A percentile compares a stretch with the other conserved stretches of the same genome.
Conservation (phyloP, 2,888 invertebrate genomes). For the Drosophila leonis region DNA sequence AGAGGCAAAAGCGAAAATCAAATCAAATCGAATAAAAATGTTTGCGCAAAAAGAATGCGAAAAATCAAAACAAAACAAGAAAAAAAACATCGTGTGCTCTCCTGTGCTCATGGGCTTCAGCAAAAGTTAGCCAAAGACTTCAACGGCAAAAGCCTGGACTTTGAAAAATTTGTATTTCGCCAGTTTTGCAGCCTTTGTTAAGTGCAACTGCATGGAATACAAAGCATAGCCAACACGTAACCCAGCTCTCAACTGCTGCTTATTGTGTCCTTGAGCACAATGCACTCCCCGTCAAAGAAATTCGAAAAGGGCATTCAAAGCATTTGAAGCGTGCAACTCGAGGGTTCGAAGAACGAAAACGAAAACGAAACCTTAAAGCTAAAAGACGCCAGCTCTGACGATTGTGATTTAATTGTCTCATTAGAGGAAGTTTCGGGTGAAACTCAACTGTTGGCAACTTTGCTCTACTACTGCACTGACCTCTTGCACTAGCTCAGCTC, state of each 20-base stretch:
- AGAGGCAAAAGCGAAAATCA: conserved; percentile 27
- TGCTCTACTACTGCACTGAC: conserved; percentile 12
- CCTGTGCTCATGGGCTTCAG: background rate
- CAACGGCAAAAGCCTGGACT: background rate
- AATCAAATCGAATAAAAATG: conserved; percentile 59
- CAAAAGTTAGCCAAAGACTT: conserved; percentile 26
- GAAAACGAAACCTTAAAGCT: background rate
- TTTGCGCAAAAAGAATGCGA: conserved; percentile 45
- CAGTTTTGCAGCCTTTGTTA: conserved; percentile 12
- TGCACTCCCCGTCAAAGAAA: conserved; percentile 43
- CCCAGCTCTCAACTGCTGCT: conserved; percentile 11
- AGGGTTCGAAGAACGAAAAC: conserved; percentile 26
- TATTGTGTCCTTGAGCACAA: conserved; percentile 56
- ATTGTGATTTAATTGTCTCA: conserved; percentile 58
- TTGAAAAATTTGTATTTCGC: conserved; percentile 31
- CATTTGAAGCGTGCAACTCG: conserved; percentile 55
- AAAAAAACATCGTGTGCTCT: conserved; percentile 7
- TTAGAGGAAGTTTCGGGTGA: conserved; percentile 49
- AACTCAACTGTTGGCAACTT: conserved; percentile 16
- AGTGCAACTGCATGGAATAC: conserved; percentile 25
- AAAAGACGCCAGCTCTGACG: conserved; percentile 1
- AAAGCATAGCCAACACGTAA: background rate
- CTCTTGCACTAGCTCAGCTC: conserved; percentile 14
- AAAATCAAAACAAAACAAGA: conserved; percentile 12
- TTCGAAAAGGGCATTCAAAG: conserved; percentile 54